phyloP scores from a whole-genome alignment of 2,888 invertebrate genomes.

The Periphyllus acericola region DNA sequence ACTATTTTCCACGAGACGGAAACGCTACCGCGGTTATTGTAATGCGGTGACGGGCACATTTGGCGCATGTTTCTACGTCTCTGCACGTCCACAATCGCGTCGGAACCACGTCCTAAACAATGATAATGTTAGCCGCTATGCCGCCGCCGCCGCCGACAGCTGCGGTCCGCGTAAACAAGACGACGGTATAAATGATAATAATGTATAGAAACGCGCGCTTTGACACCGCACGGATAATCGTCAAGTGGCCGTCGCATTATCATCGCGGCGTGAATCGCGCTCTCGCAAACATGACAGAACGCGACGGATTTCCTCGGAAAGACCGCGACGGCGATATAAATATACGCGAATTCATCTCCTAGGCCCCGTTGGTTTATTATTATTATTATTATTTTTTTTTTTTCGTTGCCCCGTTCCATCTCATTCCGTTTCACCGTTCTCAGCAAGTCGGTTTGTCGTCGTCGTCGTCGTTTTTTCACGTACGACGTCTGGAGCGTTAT shows the following conservation, averaged over 20 bases:
- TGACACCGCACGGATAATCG: conserved; percentile 23
- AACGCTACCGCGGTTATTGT: no score
- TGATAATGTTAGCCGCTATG: no score
- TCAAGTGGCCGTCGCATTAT: no score
- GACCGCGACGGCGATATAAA: neutral
- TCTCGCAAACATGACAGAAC: neutral
- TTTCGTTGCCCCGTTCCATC: neutral
- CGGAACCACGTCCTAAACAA: neutral
- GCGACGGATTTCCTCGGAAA: neutral
- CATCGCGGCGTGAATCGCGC: neutral
- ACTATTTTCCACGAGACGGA: no score
- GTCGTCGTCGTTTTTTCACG: neutral
- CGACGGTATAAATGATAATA: neutral
- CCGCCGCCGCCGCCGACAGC: no score
- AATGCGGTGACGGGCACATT: neutral
- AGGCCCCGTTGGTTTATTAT: no score
- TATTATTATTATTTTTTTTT: no score
- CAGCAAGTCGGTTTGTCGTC: neutral
- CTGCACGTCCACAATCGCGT: no score
- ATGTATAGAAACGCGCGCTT: neutral
- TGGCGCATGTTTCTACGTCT: neutral
- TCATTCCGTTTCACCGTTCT: no score
- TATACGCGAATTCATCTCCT: neutral
- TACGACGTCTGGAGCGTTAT: neutral
- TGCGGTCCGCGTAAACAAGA: neutral